Percentiles rank a stretch among this genome's conserved stretches.
Evolutionary conservation across 35 echinoderm and acorn worm genomes (phyloP).

Genomic region (Holothuria glaberrima): DNA sequence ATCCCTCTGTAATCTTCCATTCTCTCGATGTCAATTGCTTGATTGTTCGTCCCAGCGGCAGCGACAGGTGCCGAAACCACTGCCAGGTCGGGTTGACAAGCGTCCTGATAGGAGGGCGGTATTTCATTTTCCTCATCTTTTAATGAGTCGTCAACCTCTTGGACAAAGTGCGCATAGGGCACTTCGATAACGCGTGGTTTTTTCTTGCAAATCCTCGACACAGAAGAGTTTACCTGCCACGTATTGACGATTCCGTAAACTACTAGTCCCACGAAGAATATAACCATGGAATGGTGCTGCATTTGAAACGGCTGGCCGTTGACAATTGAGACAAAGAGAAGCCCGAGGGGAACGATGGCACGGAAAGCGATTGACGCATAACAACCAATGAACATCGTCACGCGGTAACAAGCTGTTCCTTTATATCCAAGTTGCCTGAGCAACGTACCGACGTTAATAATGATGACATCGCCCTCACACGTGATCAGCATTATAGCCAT

Average conservation of each 20-base stretch:
- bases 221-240: no score
- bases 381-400: slow-evolving; percentile 15
- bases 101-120: slow-evolving; percentile 45
- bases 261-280: no score
- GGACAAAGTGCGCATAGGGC: slow-evolving; percentile 45
- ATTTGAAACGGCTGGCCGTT: not conserved
- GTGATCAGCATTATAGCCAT: slow-evolving; percentile 22
- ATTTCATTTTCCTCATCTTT: slow-evolving; percentile 30
- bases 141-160: slow-evolving; percentile 21
- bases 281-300: no score
- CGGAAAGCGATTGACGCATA: slow-evolving; percentile 22
- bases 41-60: not conserved
- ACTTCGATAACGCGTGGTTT: slow-evolving; percentile 32
- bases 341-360: not conserved
- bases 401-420: not conserved
- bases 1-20: not conserved
- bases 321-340: not conserved
- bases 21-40: not conserved
- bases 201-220: no score
- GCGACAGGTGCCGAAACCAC: not conserved
- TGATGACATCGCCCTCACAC: slow-evolving; percentile 1
- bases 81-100: slow-evolving; percentile 15
- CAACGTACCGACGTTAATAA: slow-evolving; percentile 1
- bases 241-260: no score
- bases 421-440: slow-evolving; percentile 18